Evolutionary conservation across 1,140 invertebrate species (phyloP).

Genomic region (Phthorimaea operculella): DNA sequence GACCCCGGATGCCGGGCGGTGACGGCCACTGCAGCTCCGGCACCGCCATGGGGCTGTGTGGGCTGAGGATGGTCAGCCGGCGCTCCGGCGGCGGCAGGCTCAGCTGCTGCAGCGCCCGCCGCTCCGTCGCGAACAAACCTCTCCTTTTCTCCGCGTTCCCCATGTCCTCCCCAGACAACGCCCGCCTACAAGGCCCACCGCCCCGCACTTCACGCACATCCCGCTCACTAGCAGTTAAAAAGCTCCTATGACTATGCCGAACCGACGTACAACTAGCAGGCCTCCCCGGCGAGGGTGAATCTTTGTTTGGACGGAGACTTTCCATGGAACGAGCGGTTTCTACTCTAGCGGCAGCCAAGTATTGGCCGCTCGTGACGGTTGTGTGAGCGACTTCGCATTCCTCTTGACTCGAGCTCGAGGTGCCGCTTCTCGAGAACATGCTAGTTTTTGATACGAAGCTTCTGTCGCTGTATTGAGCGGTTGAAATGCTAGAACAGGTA

Average conservation of each 20-base stretch:
- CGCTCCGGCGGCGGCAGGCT: constrained; percentile 75
- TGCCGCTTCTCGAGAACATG: constrained; percentile 71
- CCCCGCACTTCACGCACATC: constrained; percentile 73
- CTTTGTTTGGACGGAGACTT: constrained; percentile 70
- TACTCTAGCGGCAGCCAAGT: constrained; percentile 69
- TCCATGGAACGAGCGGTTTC: constrained; percentile 78
- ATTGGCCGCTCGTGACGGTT: constrained; percentile 65
- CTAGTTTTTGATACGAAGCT: constrained; percentile 69
- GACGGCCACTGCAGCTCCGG: constrained; percentile 72
- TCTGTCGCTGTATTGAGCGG: constrained; percentile 60
- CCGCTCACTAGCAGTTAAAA: constrained; percentile 72
- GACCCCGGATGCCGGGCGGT: constrained; percentile 71
- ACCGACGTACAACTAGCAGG: constrained; percentile 61
- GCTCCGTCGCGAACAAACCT: constrained; percentile 73
- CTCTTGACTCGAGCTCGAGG: constrained; percentile 76
- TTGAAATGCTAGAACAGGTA: constrained; percentile 51
- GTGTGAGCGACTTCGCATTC: constrained; percentile 71
- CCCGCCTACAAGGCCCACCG: constrained; percentile 66
- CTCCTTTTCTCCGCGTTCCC: constrained; percentile 71
- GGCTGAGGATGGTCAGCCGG: constrained; percentile 77
- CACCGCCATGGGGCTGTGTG: constrained; percentile 74
- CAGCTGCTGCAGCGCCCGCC: constrained; percentile 73
- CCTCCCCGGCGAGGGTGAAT: constrained; percentile 50
- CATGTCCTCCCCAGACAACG: constrained; percentile 71
- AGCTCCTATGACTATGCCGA: constrained; percentile 56